Evolutionary conservation across 2,888 invertebrate genomes (phyloP), one percentile per base, ranked within the genome.

Genomic region (Hypselothyrea guttata): DNA sequence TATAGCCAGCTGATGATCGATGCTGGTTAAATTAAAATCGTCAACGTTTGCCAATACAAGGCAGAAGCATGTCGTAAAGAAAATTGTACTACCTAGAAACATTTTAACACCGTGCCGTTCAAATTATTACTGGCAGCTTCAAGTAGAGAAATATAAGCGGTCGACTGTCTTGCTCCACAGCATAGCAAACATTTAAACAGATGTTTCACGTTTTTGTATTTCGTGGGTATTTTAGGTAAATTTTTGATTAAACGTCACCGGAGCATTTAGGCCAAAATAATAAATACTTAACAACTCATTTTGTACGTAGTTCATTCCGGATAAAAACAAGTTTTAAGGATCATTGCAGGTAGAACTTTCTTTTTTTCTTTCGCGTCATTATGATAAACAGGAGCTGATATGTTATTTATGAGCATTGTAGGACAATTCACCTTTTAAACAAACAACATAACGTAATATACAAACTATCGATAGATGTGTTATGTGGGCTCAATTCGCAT

Each of bases 101-200:
- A 79, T 76, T 46, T 27, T 65, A 18, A 33, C 49, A 15, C 5
- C 3, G 33, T 27, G 52, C 13, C 44, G 31, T 35, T 44, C 34
- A 11, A 40, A 42, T 41, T 35, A 11, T 9, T 28, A 76, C 79
- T 79, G 61, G 1, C 35, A 18, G 4, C 4, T 7, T 27, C 46
- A 11, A 16, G 1, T 18, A 1, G 8, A n/a, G 5, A n/a, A 34
- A 30, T 1, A 31, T 4, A 2, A 38, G 38, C 1, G 1, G 7
- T n/a, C 7, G n/a, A 9, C 18, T 0, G 1, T 38, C 2, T 1
- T 1, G 4, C 8, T 7, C 5, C 2, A 35, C 56, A 62, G 57
- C 55, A 63, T 22, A 30, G 11, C 22, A 58, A 81, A 77, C 38
- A 64, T 81, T 75, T 42, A 44, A 18, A 52, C 82, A 82, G 75